A percentile compares a stretch with the other conserved stretches of the same genome.
Evolutionary conservation across 2,797 vertebrate species (phyloP).

Genomic region (Anguilla pacifica): DNA sequence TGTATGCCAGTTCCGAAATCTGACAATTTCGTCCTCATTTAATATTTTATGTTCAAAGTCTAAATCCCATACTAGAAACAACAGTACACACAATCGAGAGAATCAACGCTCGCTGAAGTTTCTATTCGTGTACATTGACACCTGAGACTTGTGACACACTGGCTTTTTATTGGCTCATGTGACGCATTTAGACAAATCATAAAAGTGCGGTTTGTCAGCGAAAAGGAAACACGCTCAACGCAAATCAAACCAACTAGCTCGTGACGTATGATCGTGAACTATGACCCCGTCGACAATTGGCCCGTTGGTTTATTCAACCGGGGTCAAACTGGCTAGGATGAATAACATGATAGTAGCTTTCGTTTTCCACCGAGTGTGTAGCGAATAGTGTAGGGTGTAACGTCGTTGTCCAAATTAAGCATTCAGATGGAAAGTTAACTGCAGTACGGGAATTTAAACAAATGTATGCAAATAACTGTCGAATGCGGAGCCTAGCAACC

Average conservation of each 20-base stretch:
- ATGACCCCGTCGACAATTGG: neutral
- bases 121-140: neutral
- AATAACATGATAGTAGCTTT: neutral
- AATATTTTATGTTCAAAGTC: neutral
- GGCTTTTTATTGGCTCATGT: neutral
- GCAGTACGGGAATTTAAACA: neutral
- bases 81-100: neutral
- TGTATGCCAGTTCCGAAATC: neutral
- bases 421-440: neutral
- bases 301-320: neutral
- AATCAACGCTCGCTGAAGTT: neutral
- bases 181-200: neutral
- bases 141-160: neutral
- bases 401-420: neutral
- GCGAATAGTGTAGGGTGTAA: neutral
- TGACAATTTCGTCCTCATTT: neutral
- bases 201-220: neutral
- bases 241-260: neutral
- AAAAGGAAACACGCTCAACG: neutral
- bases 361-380: neutral
- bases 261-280: neutral
- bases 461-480: neutral
- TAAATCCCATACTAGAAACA: neutral
- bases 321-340: constrained; percentile 9
- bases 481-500: constrained; percentile 6